Percentiles rank a stretch among this genome's conserved stretches.
Conservation (phyloP, 2,113 vertebrate species). For the Crotalus tigris region DNA sequence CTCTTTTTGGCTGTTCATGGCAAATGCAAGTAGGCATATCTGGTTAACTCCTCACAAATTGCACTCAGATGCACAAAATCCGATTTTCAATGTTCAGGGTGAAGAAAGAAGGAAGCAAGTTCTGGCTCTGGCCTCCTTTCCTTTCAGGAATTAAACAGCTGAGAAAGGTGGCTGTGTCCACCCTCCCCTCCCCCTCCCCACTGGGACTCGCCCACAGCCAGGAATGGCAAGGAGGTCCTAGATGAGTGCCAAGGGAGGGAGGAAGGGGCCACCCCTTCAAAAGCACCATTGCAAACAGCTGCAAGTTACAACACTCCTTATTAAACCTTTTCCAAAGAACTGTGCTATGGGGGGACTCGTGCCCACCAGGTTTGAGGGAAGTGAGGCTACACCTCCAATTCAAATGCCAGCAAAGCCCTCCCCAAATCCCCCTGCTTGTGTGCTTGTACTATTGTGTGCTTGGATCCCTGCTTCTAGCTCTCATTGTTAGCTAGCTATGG, state of each 20-base stretch:
- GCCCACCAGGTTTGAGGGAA: background rate
- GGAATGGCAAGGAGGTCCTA: background rate
- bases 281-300: background rate
- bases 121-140: background rate
- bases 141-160: background rate
- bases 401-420: background rate
- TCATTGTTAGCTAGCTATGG: background rate
- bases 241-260: background rate
- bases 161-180: background rate
- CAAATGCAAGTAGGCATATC: background rate
- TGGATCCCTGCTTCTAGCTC: background rate
- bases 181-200: background rate
- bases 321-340: background rate
- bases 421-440: background rate
- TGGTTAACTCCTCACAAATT: background rate
- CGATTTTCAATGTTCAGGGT: background rate
- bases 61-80: background rate
- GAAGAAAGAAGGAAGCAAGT: background rate
- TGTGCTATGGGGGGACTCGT: background rate
- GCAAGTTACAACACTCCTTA: background rate
- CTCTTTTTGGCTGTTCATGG: rapidly evolving
- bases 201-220: background rate
- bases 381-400: background rate
- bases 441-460: background rate
- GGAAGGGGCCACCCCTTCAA: background rate